Evolutionary conservation across 2,888 invertebrate genomes (phyloP).

Genomic region (Parnassius orleans): DNA sequence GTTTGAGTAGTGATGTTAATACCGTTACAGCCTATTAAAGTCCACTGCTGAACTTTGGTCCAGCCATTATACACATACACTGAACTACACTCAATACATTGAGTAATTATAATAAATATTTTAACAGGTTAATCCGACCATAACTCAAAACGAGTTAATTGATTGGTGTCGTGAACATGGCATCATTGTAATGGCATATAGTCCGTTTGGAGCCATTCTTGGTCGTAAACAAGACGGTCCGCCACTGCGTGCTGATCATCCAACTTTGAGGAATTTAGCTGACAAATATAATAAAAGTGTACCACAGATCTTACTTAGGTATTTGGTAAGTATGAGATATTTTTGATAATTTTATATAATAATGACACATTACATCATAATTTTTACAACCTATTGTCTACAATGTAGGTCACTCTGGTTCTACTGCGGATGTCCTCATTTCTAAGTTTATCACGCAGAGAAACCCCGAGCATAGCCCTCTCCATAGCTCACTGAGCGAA

Average conservation of each 20-base stretch:
- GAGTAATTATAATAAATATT: neutral
- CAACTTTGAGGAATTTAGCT: slow-evolving; percentile 74
- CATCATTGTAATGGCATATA: slow-evolving; percentile 86
- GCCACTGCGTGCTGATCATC: slow-evolving; percentile 75
- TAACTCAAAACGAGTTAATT: slow-evolving; percentile 85
- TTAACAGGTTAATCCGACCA: slow-evolving; percentile 85
- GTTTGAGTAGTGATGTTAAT: too few species aligned
- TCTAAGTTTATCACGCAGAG: too few species aligned
- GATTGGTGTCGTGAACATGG: slow-evolving; percentile 85
- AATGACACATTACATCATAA: too few species aligned
- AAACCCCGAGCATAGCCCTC: too few species aligned
- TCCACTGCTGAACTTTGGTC: too few species aligned
- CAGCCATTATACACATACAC: too few species aligned
- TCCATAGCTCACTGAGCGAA: too few species aligned
- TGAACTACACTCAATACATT: too few species aligned
- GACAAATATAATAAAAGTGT: slow-evolving; percentile 83
- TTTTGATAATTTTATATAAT: too few species aligned
- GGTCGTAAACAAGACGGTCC: slow-evolving; percentile 61
- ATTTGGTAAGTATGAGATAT: slow-evolving; percentile 75
- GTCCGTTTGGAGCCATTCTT: slow-evolving; percentile 83
- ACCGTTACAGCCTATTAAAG: neutral
- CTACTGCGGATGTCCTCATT: too few species aligned
- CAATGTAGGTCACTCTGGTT: too few species aligned
- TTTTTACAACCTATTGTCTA: too few species aligned
- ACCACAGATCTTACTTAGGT: slow-evolving; percentile 84